phyloP scores from a whole-genome alignment of 1,140 invertebrate species.

The Drepana arcuata region DNA sequence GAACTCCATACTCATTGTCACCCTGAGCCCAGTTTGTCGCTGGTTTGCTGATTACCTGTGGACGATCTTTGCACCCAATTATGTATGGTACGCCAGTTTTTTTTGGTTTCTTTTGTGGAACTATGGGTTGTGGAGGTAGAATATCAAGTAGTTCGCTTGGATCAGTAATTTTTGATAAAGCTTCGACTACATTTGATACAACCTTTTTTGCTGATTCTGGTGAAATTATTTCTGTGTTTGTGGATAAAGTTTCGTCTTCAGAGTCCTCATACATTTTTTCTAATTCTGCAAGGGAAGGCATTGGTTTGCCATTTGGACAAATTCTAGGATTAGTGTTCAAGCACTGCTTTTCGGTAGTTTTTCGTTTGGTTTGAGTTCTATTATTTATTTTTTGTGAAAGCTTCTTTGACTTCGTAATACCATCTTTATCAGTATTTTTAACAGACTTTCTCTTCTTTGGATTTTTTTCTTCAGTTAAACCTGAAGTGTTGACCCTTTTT shows the following conservation, averaged over 20 bases:
- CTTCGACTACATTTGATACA: background rate
- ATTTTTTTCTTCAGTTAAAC: too few species aligned
- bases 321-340: too few species aligned
- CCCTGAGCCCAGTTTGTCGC: slow-evolving; percentile 7
- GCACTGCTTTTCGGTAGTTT: too few species aligned
- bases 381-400: too few species aligned
- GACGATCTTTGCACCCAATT: slow-evolving; percentile 13
- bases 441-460: too few species aligned
- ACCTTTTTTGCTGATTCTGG: background rate
- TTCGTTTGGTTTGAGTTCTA: too few species aligned
- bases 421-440: too few species aligned
- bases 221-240: background rate
- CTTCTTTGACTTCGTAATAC: too few species aligned
- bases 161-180: background rate
- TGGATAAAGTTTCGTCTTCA: slow-evolving; percentile 13
- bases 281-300: slow-evolving; percentile 20
- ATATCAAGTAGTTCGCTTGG: slow-evolving; percentile 2
- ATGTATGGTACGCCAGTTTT: slow-evolving; percentile 12
- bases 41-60: slow-evolving; percentile 5
- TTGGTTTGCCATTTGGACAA: slow-evolving; percentile 11
- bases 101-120: slow-evolving; percentile 12
- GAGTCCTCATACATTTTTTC: slow-evolving; percentile 23
- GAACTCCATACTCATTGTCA: slow-evolving; percentile 10
- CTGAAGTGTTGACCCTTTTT: too few species aligned
- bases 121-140: slow-evolving; percentile 6